Evolutionary conservation across 2,113 vertebrate genomes (phyloP).

Genomic region (Misgurnus anguillicaudatus): DNA sequence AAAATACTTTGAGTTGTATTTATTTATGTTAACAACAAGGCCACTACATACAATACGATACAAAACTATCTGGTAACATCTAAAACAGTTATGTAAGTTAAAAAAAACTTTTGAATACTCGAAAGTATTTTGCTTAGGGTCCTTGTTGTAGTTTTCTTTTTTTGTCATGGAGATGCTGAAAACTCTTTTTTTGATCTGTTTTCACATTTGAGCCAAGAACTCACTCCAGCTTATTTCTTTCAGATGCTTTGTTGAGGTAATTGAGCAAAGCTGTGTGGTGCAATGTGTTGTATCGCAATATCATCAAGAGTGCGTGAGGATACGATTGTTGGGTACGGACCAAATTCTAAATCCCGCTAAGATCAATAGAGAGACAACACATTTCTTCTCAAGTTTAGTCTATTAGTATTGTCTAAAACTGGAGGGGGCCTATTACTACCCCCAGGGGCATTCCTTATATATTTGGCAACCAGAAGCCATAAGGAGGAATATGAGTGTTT

Average conservation of each 20-base stretch:
- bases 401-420: neutral
- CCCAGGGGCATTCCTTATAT: constrained; percentile 17
- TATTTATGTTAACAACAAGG: neutral
- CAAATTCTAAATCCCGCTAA: constrained; percentile 20
- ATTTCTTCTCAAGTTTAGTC: neutral
- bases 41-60: too few species aligned
- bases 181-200: constrained; percentile 35
- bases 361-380: neutral
- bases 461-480: neutral
- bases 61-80: neutral
- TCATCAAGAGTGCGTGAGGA: constrained; percentile 13
- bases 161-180: constrained; percentile 3
- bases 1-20: neutral
- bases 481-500: neutral
- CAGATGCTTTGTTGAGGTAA: constrained; percentile 47
- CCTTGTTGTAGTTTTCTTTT: neutral
- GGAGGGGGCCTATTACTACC: neutral
- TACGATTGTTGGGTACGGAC: constrained; percentile 1
- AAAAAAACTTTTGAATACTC: neutral
- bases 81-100: neutral
- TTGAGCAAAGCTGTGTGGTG: constrained; percentile 20
- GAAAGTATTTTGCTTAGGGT: constrained; percentile 5
- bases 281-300: constrained; percentile 21
- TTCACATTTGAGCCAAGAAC: constrained; percentile 34
- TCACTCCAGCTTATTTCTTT: constrained; percentile 40